Base-by-base conservation (phyloP, 2,888 invertebrate genomes). In the Pandemis cinnamomeana region DNA sequence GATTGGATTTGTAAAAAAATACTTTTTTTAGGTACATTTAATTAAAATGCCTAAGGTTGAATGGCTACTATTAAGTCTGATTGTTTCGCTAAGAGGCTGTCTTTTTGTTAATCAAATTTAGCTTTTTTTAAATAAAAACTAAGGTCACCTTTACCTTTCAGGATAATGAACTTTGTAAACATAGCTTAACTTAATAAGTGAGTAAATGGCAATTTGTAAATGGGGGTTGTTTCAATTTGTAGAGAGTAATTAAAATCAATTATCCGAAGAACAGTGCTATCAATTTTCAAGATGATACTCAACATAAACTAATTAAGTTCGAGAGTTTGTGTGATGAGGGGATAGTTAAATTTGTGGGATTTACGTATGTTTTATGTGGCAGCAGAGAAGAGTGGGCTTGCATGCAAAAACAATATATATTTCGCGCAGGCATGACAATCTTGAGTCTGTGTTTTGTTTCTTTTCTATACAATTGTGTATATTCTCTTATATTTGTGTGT, bases 1-100 rank as follows among this genome's bases (percentile, higher is more conserved):
- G 69, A 69, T 58, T 69, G 64, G 60, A 69, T 73, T 73, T 70
- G 7, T 41, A 68, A 69, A 71, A 73, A 69, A 64, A 55, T 41
- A 36, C 41, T 48, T 46, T 71, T 60, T 55, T 36, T 4, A 36
- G 27, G 27, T 36, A 53, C 60, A 66, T 60, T 70, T 66, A 73
- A 66, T 73, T 66, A 72, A 67, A 58, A 58, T 58, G 51, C 42
- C 27, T 8, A 61, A 41, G 42, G 20, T 61, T 61, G 61, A 58
- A 27, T 11, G 58, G 58, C 27, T 36, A n/a, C n/a, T 61, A 61
- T 61, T 61, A 27, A 58, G 11, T 27, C 58, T 27, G 11, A 58
- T 58, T 58, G 27, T 58, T 58, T 27, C 58, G 27, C 27, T 58
- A 58, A 27, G 5, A 10, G 27, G 11, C 58, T 8, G 53, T 53